Conservation (phyloP, 2,113 vertebrate species). For the Euleptes europaea region DNA sequence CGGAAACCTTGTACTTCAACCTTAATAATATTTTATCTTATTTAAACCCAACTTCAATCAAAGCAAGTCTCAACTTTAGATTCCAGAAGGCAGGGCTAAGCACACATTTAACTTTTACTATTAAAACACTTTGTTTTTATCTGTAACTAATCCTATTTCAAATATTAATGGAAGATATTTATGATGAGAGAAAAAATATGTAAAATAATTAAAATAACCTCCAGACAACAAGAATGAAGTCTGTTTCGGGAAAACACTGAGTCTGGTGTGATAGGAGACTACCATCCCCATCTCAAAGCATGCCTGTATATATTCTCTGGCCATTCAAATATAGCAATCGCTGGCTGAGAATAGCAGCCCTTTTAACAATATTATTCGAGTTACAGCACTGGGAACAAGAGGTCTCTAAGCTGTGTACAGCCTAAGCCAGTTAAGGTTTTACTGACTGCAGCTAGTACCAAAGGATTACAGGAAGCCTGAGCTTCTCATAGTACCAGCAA, state of each 20-base stretch:
- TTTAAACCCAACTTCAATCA: background rate
- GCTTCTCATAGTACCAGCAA: background rate
- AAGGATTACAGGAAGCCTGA: background rate
- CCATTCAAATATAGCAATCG: too few relatives aligned
- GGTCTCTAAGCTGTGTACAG: background rate
- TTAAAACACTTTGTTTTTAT: background rate
- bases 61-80: background rate
- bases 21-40: background rate
- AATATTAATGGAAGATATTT: background rate
- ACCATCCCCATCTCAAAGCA: background rate
- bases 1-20: accelerated
- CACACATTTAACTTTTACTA: background rate
- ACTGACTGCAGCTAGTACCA: background rate
- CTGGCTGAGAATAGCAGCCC: too few relatives aligned
- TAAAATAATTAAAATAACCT: background rate
- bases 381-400: background rate
- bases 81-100: too few relatives aligned
- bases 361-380: too few relatives aligned
- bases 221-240: background rate
- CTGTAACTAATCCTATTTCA: background rate
- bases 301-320: background rate
- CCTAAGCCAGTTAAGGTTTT: background rate
- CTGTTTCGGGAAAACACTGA: background rate
- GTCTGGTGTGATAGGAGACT: background rate
- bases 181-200: background rate